These are phyloP conservation scores for Brachionus asplanchnoidis DNA, from an alignment of 1,140 invertebrate genomes.

Conservation along the genomic window DNA sequence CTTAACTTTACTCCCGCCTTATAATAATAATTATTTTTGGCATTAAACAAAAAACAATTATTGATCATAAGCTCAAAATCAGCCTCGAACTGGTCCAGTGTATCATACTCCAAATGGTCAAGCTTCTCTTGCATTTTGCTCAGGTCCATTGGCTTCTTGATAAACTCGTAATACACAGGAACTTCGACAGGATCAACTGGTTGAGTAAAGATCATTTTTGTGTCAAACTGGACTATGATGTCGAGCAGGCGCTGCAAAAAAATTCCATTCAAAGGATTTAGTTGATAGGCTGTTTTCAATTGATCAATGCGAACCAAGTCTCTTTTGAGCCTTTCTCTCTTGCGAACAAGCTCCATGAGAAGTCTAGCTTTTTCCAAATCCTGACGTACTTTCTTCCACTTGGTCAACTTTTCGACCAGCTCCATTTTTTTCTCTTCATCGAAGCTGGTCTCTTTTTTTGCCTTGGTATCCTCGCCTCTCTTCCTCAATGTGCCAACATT, in stretches of 20 bases:
- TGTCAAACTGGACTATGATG: slow-evolving; percentile 72
- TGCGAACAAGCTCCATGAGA: slow-evolving; percentile 85
- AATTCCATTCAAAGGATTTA: slow-evolving; percentile 21
- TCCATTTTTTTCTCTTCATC: background rate
- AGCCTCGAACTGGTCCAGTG: slow-evolving; percentile 71
- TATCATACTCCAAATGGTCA: slow-evolving; percentile 68
- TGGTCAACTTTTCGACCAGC: slow-evolving; percentile 78
- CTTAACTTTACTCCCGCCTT: background rate
- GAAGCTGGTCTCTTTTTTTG: background rate
- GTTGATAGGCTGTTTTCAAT: slow-evolving; percentile 47
- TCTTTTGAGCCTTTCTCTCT: slow-evolving; percentile 86
- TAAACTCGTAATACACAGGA: slow-evolving; percentile 83
- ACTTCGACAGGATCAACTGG: slow-evolving; percentile 85
- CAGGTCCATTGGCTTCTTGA: slow-evolving; percentile 90
- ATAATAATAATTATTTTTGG: slow-evolving; percentile 40
- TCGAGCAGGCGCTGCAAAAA: slow-evolving; percentile 67
- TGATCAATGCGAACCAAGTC: slow-evolving; percentile 67
- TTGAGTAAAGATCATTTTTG: slow-evolving; percentile 80
- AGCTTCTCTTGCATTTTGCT: slow-evolving; percentile 82
- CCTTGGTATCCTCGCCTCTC: background rate
- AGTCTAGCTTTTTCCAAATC: slow-evolving; percentile 86
- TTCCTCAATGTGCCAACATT: background rate
- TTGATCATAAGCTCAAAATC: slow-evolving; percentile 90
- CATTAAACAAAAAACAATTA: slow-evolving; percentile 85
- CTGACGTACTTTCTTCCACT: slow-evolving; percentile 87